Evolutionary conservation across 2,888 invertebrate genomes (phyloP), one percentile per base, ranked within the genome.

Genomic region (Drosophila mulleri): DNA sequence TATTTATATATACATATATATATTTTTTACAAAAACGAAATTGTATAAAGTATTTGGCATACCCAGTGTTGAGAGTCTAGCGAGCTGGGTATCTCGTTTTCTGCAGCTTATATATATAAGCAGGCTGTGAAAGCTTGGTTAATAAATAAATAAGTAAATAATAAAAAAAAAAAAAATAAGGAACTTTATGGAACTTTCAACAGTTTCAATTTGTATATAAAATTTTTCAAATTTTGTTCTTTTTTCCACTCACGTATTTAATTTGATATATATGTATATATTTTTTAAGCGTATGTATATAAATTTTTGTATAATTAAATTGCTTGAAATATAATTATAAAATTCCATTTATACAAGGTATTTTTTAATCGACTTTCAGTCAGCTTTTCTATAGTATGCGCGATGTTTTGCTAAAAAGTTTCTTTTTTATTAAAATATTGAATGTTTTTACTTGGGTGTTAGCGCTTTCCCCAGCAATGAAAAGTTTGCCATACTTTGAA

Each of bases 1-100:
- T 75, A 81, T 78, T 75, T 85, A 76, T 84, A 52, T 45, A 78
- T 75, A 81, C 75, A 72, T 85, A 76, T 84, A 52, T 45, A 45
- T 42, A 41, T 37, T 57, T 37, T 52, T 47, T 18, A 39, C 26
- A 44, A 26, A 26, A 53, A 57, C 35, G 9, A 47, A 61, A 44
- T 61, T 59, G 20, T 58, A 18, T 20, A 14, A 50, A 50, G 35
- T 35, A 16, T 56, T 29, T 42, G 18, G 14, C 8, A 20, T 29
- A 35, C 20, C 9, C 11, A 1, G 18, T 7, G 11, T 23, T 16
- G 2, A 41, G 2, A 8, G 6, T 26, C 8, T 4, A 7, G 20
- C 14, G 0, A n/a, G 4, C 14, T 12, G n/a, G 20, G 37, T 66
- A 12, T 52, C 37, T 37, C 1, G 18, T 5, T 23, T 35, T 18